These are phyloP conservation scores for Brachionichthys hirsutus DNA, from an alignment of 2,113 vertebrate species.

Conservation along the genomic window DNA sequence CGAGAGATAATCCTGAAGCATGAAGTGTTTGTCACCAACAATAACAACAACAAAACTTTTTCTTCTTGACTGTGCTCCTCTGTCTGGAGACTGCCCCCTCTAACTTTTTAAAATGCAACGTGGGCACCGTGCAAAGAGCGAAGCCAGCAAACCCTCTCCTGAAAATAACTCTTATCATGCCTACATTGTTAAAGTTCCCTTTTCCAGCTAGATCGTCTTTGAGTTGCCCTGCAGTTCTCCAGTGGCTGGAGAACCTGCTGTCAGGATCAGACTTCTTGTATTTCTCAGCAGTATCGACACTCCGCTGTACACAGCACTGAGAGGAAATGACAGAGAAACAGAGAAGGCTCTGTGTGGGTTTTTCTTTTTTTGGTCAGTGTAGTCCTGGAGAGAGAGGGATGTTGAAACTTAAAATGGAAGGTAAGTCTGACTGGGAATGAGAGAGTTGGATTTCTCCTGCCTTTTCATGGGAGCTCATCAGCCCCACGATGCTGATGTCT, in stretches of 20 bases:
- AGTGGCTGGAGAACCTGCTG: background rate
- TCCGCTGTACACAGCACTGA: slow-evolving; percentile 4
- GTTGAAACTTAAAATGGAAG: background rate
- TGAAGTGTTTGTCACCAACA: no score
- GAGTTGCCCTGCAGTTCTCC: slow-evolving; percentile 4
- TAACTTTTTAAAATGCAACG: background rate
- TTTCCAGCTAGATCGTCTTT: slow-evolving; percentile 2
- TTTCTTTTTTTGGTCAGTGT: background rate
- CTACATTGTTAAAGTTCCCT: slow-evolving; percentile 30
- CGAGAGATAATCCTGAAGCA: slow-evolving; percentile 25
- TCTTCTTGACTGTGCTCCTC: background rate
- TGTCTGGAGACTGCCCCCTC: background rate
- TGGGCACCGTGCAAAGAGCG: background rate
- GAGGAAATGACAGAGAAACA: slow-evolving; percentile 11
- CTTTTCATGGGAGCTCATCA: slow-evolving; percentile 7
- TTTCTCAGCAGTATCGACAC: slow-evolving; percentile 2
- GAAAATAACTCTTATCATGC: slow-evolving; percentile 27
- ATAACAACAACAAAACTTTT: no score
- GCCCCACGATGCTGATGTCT: background rate
- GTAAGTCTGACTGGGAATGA: background rate
- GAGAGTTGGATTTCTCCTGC: slow-evolving; percentile 1
- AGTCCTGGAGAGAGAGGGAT: background rate
- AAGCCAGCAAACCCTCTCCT: slow-evolving; percentile 12
- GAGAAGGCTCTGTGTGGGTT: slow-evolving; percentile 7
- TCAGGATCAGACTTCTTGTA: slow-evolving; percentile 3